Percentiles rank a stretch among this genome's conserved stretches.
These are phyloP conservation scores for Peromyscus maniculatus DNA, from an alignment of 2,113 vertebrate species.

Conservation along the genomic window DNA sequence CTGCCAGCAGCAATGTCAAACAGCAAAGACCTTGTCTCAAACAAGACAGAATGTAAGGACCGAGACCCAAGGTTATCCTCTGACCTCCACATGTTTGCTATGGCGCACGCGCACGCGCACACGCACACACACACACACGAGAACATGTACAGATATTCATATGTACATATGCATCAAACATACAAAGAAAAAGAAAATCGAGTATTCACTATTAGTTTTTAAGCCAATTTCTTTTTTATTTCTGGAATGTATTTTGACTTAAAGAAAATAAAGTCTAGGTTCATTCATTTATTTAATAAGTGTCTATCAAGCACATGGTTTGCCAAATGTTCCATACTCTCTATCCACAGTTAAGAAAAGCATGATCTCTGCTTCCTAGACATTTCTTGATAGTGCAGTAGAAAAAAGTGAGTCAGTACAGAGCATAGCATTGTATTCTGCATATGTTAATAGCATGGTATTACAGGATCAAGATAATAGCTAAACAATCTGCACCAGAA, in stretches of 20 bases:
- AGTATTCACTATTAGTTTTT: background rate
- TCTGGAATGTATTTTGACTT: conserved; percentile 44
- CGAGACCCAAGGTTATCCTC: background rate
- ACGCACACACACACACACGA: background rate
- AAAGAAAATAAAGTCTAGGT: background rate
- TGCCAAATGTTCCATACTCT: background rate
- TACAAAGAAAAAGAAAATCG: background rate
- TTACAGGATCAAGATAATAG: background rate
- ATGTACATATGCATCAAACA: background rate
- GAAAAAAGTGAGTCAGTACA: background rate
- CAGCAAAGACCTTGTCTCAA: too few species aligned
- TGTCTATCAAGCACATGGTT: background rate
- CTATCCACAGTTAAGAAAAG: background rate
- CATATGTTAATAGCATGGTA: background rate
- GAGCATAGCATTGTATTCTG: background rate
- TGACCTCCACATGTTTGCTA: background rate
- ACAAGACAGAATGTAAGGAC: background rate
- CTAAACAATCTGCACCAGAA: background rate
- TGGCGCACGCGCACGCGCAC: background rate
- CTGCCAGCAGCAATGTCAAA: background rate
- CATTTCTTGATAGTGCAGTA: background rate
- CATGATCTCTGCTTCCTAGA: background rate
- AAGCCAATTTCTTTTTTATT: background rate
- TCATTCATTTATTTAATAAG: conserved; percentile 7
- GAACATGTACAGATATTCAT: background rate